Percentiles rank a stretch among this genome's conserved stretches.
These are phyloP conservation scores for Drosophila siamana DNA, from an alignment of 2,888 invertebrate species.

Conservation along the genomic window DNA sequence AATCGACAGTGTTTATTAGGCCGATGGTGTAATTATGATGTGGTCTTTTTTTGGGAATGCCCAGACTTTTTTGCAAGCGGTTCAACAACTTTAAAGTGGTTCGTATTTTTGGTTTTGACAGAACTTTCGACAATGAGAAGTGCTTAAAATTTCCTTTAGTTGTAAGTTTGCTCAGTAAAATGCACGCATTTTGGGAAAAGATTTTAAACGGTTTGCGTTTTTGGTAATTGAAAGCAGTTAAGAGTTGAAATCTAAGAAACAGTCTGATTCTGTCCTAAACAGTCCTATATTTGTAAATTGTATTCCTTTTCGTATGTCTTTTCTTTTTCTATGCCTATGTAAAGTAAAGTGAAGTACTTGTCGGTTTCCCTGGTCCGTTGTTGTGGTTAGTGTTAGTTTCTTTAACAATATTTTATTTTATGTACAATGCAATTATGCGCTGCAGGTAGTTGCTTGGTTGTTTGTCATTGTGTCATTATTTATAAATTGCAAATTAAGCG, in stretches of 20 bases:
- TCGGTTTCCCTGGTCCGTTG: slow-evolving; percentile 67
- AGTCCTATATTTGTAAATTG: slow-evolving; percentile 23
- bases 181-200: slow-evolving; percentile 51
- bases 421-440: slow-evolving; percentile 54
- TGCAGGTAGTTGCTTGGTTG: slow-evolving; percentile 77
- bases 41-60: not conserved
- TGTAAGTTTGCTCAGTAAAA: slow-evolving; percentile 1
- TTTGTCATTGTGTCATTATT: slow-evolving; percentile 42
- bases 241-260: slow-evolving; percentile 15
- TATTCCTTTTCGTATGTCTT: slow-evolving; percentile 29
- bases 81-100: slow-evolving; percentile 46
- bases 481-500: slow-evolving; percentile 40
- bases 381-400: slow-evolving; percentile 36
- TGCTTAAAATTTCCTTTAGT: slow-evolving; percentile 10
- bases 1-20: slow-evolving; percentile 3
- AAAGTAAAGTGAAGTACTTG: slow-evolving; percentile 47
- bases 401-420: slow-evolving; percentile 42
- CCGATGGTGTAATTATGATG: not conserved
- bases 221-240: not conserved
- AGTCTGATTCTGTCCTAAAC: slow-evolving; percentile 36
- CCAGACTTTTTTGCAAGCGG: not conserved
- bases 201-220: slow-evolving; percentile 69
- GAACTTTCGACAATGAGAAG: not conserved
- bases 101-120: slow-evolving; percentile 8
- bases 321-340: slow-evolving; percentile 55